phyloP scores from a whole-genome alignment of 2,888 invertebrate genomes.

The Pollenia amentaria region DNA sequence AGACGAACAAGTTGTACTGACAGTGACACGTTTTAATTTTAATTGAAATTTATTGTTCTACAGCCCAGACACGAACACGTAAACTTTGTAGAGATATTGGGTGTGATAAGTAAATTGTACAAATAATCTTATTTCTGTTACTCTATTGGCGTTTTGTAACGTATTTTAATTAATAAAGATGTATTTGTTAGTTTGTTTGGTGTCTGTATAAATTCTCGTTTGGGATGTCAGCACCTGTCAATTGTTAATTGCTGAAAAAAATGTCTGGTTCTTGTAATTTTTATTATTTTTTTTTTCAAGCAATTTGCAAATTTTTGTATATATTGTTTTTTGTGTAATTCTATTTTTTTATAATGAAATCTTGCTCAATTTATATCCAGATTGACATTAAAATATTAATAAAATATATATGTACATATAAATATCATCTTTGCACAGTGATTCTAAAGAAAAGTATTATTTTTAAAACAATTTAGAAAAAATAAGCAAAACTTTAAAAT shows the following conservation, averaged over 20 bases:
- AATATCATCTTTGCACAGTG: conserved; percentile 38
- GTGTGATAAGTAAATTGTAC: conserved; percentile 6
- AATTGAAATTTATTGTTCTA: conserved; percentile 58
- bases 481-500: not conserved
- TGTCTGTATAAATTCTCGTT: not conserved
- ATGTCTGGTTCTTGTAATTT: no score
- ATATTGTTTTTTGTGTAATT: conserved; percentile 4
- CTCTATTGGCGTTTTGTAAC: conserved; percentile 3
- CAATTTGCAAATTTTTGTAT: not conserved
- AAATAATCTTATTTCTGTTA: not conserved
- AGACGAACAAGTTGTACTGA: not conserved
- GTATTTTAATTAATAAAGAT: conserved; percentile 27
- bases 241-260: not conserved
- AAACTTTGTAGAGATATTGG: conserved; percentile 3
- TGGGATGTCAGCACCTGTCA: not conserved
- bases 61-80: not conserved
- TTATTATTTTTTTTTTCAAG: no score
- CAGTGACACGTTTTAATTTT: conserved; percentile 56
- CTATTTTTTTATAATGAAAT: conserved; percentile 44
- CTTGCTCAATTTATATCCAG: conserved; percentile 43
- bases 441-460: conserved; percentile 6
- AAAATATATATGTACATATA: conserved; percentile 7
- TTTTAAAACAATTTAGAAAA: not conserved
- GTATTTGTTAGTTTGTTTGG: conserved; percentile 1
- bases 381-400: conserved; percentile 42